Evolutionary conservation across 2,797 vertebrate genomes (phyloP).

Genomic region (Limosa lapponica): DNA sequence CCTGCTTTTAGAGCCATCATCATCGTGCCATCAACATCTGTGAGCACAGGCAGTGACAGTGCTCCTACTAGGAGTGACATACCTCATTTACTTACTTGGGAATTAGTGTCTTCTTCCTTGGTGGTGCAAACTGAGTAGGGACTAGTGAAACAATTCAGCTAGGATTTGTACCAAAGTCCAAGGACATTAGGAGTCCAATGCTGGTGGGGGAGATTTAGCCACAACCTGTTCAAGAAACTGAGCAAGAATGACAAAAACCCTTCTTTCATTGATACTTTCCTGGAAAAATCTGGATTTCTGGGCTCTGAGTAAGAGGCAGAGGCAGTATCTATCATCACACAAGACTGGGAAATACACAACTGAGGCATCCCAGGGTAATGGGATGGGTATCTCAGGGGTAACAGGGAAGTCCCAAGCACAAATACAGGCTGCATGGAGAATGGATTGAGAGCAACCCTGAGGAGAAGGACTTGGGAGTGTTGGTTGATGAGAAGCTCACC

Average conservation of each 20-base stretch:
- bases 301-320: background rate
- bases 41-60: background rate
- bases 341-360: background rate
- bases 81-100: background rate
- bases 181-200: background rate
- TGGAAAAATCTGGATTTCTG: background rate
- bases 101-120: background rate
- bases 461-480: background rate
- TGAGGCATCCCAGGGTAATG: background rate
- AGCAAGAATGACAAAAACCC: background rate
- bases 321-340: background rate
- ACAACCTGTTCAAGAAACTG: background rate
- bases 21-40: background rate
- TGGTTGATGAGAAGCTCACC: background rate
- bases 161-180: background rate
- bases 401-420: background rate
- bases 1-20: background rate
- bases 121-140: background rate
- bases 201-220: background rate
- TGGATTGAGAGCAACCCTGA: background rate
- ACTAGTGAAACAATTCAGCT: background rate
- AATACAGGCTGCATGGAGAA: background rate
- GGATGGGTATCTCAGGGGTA: background rate
- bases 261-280: background rate
- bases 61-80: background rate